A percentile compares a stretch with the other conserved stretches of the same genome.
phyloP scores from a whole-genome alignment of 2,113 vertebrate species.

The Carassius auratus region DNA sequence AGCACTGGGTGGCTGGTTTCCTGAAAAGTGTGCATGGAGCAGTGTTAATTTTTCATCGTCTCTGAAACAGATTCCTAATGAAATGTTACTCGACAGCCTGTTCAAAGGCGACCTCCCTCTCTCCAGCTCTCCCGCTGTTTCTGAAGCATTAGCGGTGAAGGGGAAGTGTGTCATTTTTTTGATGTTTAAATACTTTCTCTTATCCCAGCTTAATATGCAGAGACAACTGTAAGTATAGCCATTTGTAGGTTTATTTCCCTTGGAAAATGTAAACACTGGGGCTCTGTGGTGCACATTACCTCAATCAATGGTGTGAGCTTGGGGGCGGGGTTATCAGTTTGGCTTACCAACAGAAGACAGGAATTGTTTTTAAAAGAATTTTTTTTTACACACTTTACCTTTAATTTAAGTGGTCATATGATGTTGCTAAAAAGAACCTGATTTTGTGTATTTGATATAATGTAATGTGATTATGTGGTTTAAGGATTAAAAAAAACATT shows the following conservation, averaged over 20 bases:
- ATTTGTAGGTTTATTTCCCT: conserved; percentile 3
- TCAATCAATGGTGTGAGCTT: neutral
- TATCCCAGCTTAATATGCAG: conserved; percentile 1
- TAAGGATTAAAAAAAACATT: too few species aligned
- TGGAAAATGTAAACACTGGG: neutral
- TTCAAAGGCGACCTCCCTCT: neutral
- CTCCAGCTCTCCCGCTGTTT: conserved; percentile 24
- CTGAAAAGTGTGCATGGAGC: neutral
- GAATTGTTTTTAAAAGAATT: neutral
- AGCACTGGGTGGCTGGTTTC: neutral
- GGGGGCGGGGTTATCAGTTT: neutral
- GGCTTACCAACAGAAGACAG: neutral
- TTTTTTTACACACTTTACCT: neutral
- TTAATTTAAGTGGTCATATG: neutral
- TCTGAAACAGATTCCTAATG: conserved; percentile 9
- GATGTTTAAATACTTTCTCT: conserved; percentile 3
- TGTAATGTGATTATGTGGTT: too few species aligned
- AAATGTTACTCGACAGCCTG: conserved; percentile 30
- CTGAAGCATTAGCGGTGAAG: conserved; percentile 14
- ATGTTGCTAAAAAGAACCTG: too few species aligned
- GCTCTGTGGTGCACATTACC: neutral
- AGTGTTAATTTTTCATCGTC: conserved; percentile 15
- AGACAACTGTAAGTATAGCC: neutral
- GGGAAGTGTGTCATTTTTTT: conserved; percentile 14
- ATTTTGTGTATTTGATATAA: too few species aligned